Conservation (phyloP, 2,797 vertebrate genomes). For the Peromyscus attwateri region DNA sequence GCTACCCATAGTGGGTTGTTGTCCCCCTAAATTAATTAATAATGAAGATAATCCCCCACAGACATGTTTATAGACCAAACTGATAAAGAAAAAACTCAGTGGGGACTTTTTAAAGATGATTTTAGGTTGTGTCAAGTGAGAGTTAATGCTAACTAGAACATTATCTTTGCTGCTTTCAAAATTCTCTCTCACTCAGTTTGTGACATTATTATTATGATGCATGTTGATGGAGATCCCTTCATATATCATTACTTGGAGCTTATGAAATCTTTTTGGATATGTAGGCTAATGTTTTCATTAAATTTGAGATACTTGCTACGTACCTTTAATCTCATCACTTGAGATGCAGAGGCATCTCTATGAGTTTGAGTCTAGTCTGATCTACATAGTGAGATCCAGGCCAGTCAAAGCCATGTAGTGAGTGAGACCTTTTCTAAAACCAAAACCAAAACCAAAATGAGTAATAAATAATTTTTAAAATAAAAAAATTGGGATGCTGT, state of each 20-base stretch:
- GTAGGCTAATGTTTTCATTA: neutral
- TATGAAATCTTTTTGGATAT: neutral
- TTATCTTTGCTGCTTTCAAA: neutral
- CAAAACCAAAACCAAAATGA: too few relatives aligned
- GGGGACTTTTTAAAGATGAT: neutral
- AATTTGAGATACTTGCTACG: neutral
- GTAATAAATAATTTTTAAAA: too few relatives aligned
- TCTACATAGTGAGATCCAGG: too few relatives aligned
- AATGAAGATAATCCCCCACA: neutral
- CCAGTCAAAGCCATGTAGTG: too few relatives aligned
- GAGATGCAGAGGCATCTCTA: neutral
- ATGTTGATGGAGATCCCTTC: neutral
- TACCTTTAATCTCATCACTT: neutral
- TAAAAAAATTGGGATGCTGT: too few relatives aligned
- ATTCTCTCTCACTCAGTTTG: neutral
- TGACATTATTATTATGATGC: neutral
- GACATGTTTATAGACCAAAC: neutral
- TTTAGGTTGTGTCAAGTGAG: neutral
- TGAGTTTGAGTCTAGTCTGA: too few relatives aligned
- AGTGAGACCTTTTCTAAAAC: too few relatives aligned
- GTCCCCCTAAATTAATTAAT: neutral
- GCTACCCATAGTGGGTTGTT: neutral
- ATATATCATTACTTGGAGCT: neutral
- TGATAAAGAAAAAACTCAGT: neutral
- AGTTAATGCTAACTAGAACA: neutral